Base-by-base conservation (phyloP, 1,140 invertebrate species). In the Drosophila athabasca region DNA sequence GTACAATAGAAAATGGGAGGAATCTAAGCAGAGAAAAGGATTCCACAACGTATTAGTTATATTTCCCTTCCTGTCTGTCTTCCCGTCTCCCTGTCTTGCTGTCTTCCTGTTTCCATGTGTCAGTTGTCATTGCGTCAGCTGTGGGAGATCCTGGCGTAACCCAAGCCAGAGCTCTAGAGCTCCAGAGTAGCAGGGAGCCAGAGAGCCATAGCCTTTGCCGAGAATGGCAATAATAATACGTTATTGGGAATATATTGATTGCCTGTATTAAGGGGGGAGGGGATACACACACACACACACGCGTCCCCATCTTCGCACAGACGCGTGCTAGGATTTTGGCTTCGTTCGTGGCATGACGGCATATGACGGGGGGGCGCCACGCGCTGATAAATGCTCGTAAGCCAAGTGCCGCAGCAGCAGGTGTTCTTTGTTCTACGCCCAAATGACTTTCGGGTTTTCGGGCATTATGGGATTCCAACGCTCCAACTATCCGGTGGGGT, bases 201-300 rank as follows among this genome's bases (percentile, higher is more conserved):
- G 22, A 24, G 43, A 31, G 44, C 29, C 55, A 61, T 51, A 43
- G 50, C 68, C 59, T 31, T 69, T 67, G 39, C 57, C 54, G 59
- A 62, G 43, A 84, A 76, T 65, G 80, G 68, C 76, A 76, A 84
- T 74, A 76, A 77, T 80, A 76, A 84, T 85, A 85, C 68, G 66
- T 79, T 84, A 84, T 84, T 80, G 76, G 68, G 67, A 73, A 80
- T 84, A 79, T 84, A 79, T 84, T 79, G 81, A 84, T 84, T 79
- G 76, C 60, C 62, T 62, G 67, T 58, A 66, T 74, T 77, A 77
- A 39, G 35, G 11, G 35, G 35, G 8, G 29, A 5, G 29, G 15
- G 43, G 66, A 24, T 29, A 52, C 19, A 43, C 35, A 43, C 44
- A 62, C 62, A 48, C 22, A 52, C 19, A 43, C 35, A 43, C 44